Percentiles rank a stretch among this genome's conserved stretches.
phyloP scores from a whole-genome alignment of 2,113 vertebrate genomes.

The Calyptommatus sinebrachiatus region DNA sequence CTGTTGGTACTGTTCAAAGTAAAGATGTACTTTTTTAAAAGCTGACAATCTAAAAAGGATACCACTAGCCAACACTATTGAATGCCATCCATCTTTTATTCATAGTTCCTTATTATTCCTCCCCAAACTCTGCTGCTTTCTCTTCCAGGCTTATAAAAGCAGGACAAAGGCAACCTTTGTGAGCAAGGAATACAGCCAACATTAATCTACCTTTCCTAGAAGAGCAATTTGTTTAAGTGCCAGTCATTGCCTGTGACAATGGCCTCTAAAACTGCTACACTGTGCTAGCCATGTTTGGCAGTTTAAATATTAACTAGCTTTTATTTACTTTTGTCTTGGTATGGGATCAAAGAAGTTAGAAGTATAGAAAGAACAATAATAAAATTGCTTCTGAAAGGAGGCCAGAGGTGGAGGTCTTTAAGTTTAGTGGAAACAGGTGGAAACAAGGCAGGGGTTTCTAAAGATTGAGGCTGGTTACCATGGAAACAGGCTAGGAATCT shows the following conservation, averaged over 20 bases:
- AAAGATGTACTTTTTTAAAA: background rate
- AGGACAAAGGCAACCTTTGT: slow-evolving; percentile 39
- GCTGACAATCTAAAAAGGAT: slow-evolving; percentile 6
- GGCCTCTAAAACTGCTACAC: slow-evolving; percentile 27
- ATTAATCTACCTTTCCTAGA: slow-evolving; percentile 56
- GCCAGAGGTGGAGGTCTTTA: slow-evolving; percentile 53
- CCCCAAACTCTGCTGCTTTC: slow-evolving; percentile 2
- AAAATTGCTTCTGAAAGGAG: slow-evolving; percentile 10
- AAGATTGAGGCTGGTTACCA: slow-evolving; percentile 63
- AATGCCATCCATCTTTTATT: slow-evolving; percentile 32
- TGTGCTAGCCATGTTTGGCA: slow-evolving; percentile 34
- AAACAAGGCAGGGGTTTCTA: slow-evolving; percentile 47
- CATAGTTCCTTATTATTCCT: slow-evolving; percentile 30
- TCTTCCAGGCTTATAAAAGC: background rate
- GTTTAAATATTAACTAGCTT: slow-evolving; percentile 59
- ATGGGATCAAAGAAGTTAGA: slow-evolving; percentile 45
- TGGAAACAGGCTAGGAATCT: slow-evolving; percentile 69
- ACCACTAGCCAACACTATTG: slow-evolving; percentile 17
- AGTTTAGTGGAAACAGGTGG: slow-evolving; percentile 50
- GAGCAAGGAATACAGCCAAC: slow-evolving; percentile 51
- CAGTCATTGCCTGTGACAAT: slow-evolving; percentile 43
- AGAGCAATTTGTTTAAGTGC: slow-evolving; percentile 45
- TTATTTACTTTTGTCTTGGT: slow-evolving; percentile 53
- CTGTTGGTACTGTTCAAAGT: background rate
- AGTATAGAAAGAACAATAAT: background rate